Percentiles rank a stretch among this genome's conserved stretches.
Conservation (phyloP, 2,797 vertebrate species). For the Sebastes jordani region DNA sequence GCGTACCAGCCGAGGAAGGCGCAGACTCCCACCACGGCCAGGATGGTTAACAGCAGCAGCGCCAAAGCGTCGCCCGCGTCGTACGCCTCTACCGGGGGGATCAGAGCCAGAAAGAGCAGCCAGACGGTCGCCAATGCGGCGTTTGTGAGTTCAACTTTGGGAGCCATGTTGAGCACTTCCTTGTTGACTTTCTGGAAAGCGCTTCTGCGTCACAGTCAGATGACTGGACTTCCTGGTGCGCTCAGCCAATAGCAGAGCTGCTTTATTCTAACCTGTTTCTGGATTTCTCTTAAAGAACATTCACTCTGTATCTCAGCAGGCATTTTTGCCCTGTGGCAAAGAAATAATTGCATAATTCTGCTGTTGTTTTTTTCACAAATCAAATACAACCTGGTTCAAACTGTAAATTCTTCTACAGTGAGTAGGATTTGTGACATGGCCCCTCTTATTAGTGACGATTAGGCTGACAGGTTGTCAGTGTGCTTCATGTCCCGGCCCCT, state of each 20-base stretch:
- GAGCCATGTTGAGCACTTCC: slow-evolving; percentile 81
- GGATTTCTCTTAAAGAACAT: neutral
- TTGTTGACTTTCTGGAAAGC: neutral
- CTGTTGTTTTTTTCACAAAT: neutral
- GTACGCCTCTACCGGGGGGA: slow-evolving; percentile 86
- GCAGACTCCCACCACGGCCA: slow-evolving; percentile 88
- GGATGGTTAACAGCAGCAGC: slow-evolving; percentile 84
- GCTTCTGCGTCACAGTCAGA: slow-evolving; percentile 61
- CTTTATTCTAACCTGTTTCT: neutral
- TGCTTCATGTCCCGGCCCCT: neutral
- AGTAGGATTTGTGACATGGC: slow-evolving; percentile 5
- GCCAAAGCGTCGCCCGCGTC: slow-evolving; percentile 90
- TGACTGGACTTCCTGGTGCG: slow-evolving; percentile 75
- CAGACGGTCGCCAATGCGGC: slow-evolving; percentile 48
- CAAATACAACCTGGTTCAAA: neutral
- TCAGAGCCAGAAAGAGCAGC: slow-evolving; percentile 71
- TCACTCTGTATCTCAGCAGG: neutral
- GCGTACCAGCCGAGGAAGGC: slow-evolving; percentile 93
- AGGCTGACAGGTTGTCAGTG: slow-evolving; percentile 18
- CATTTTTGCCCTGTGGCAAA: neutral
- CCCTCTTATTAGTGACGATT: neutral
- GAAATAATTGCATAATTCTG: neutral
- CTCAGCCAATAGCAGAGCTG: slow-evolving; percentile 68
- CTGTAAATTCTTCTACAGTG: neutral
- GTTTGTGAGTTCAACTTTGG: slow-evolving; percentile 32